Conservation (phyloP, 2,888 invertebrate species). For the Dynastes grantii region DNA sequence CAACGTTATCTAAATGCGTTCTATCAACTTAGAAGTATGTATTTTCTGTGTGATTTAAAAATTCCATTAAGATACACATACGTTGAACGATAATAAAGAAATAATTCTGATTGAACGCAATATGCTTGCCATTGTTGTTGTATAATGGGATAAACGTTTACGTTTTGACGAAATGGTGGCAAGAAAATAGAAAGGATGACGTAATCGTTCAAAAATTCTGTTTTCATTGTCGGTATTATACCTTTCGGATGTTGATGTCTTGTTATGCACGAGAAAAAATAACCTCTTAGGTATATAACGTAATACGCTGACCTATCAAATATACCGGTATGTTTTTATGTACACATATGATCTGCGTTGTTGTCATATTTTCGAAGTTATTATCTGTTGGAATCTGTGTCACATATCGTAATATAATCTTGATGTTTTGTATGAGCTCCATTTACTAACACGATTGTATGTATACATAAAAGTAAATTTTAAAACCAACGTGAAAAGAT, state of each 20-base stretch:
- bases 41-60: conserved; percentile 17
- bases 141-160: background rate
- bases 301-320: background rate
- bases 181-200: conserved; percentile 30
- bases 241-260: background rate
- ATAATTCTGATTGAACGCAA: conserved; percentile 4
- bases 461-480: too few relatives aligned
- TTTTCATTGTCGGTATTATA: conserved; percentile 4
- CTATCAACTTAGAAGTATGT: background rate
- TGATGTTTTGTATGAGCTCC: background rate
- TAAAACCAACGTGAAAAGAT: too few relatives aligned
- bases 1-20: conserved; percentile 23
- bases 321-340: background rate
- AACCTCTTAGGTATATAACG: conserved; percentile 3
- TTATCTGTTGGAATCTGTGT: conserved; percentile 30
- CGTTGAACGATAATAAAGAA: background rate
- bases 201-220: conserved; percentile 32
- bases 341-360: background rate
- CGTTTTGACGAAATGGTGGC: conserved; percentile 7
- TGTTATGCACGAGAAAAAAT: conserved; percentile 28
- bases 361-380: background rate
- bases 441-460: background rate
- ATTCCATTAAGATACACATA: conserved; percentile 25
- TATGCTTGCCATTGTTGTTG: background rate
- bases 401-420: conserved; percentile 40